Percentiles rank a stretch among this genome's conserved stretches.
Conservation (phyloP, 2,113 vertebrate species). For the Megaleporinus macrocephalus region DNA sequence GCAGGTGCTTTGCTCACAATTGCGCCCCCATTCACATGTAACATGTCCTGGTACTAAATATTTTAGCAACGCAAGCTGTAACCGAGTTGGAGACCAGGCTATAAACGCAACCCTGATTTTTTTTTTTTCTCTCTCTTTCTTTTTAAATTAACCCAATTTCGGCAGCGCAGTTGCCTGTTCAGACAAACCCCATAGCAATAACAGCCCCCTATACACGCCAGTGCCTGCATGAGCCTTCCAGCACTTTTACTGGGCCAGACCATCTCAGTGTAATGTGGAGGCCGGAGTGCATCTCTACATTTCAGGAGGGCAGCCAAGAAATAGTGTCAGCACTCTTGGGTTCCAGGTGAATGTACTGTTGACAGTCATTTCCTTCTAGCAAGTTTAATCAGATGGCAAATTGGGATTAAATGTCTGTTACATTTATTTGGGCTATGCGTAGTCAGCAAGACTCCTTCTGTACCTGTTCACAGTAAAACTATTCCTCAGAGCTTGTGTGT, state of each 20-base stretch:
- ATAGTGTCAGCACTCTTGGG: slow-evolving; percentile 3
- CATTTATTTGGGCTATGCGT: neutral
- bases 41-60: slow-evolving; percentile 21
- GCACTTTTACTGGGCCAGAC: neutral
- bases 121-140: neutral
- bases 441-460: neutral
- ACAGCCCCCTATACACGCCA: no score
- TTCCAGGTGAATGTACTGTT: neutral
- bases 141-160: neutral
- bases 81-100: neutral
- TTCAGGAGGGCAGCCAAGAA: no score
- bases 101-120: neutral
- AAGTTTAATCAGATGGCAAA: neutral
- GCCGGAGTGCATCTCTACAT: neutral
- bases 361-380: neutral
- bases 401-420: neutral
- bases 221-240: neutral
- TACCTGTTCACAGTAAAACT: no score
- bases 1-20: slow-evolving; percentile 61
- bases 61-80: slow-evolving; percentile 38
- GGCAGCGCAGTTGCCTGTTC: no score
- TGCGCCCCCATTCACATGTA: slow-evolving; percentile 58
- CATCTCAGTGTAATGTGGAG: no score
- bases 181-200: no score
- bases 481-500: no score